Conservation (phyloP, 2,113 vertebrate species). For the Salvelinus fontinalis region DNA sequence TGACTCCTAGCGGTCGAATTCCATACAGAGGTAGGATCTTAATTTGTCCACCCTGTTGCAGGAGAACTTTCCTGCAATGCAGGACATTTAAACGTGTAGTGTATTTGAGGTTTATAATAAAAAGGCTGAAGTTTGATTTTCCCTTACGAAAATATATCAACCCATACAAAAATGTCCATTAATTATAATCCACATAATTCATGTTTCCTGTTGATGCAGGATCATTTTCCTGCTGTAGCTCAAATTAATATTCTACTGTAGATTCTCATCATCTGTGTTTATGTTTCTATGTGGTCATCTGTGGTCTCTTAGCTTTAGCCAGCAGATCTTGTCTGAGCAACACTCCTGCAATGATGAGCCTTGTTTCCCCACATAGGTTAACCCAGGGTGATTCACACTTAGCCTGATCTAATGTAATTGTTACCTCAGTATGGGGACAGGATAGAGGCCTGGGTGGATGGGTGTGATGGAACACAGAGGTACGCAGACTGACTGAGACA, state of each 20-base stretch:
- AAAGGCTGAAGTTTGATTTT: too few relatives aligned
- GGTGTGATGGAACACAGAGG: constrained; percentile 2
- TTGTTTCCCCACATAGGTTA: not conserved
- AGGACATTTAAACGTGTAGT: too few relatives aligned
- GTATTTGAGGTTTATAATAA: too few relatives aligned
- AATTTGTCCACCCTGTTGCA: too few relatives aligned
- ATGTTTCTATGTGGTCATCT: not conserved
- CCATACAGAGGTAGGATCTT: not conserved
- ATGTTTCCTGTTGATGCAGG: too few relatives aligned
- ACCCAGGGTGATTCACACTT: not conserved
- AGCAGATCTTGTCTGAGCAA: not conserved
- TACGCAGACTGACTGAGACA: not conserved
- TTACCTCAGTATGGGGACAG: constrained; percentile 24
- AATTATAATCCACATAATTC: too few relatives aligned
- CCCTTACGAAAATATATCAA: too few relatives aligned
- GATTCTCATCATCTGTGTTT: not conserved
- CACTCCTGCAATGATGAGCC: not conserved
- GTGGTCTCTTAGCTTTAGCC: not conserved
- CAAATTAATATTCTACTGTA: not conserved
- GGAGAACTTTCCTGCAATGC: too few relatives aligned
- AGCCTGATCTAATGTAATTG: constrained; percentile 28
- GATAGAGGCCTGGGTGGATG: constrained; percentile 8
- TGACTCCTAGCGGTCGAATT: not conserved
- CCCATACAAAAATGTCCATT: too few relatives aligned
- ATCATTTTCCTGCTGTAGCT: too few relatives aligned